These are phyloP conservation scores for Climacteris rufus DNA, from an alignment of 2,113 vertebrate genomes.

Conservation along the genomic window DNA sequence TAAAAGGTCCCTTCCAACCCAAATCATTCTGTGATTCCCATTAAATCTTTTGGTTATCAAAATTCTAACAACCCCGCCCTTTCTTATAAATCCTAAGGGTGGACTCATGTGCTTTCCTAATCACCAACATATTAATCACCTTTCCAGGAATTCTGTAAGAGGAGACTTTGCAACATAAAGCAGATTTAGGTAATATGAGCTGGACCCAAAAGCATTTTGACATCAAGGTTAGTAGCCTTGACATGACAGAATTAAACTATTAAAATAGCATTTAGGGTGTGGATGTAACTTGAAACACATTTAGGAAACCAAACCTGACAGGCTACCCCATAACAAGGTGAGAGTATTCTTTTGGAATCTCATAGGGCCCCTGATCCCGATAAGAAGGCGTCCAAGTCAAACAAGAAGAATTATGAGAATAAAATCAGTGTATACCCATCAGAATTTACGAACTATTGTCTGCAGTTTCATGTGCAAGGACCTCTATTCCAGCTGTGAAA, in stretches of 20 bases:
- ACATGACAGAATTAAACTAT: background rate
- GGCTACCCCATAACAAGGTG: background rate
- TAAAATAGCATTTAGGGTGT: slow-evolving; percentile 2
- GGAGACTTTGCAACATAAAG: background rate
- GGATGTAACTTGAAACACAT: background rate
- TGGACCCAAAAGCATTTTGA: background rate
- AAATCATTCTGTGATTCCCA: background rate
- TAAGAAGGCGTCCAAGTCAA: background rate
- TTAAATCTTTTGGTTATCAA: background rate
- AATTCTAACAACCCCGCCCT: background rate
- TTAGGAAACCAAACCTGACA: background rate
- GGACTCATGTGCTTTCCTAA: background rate
- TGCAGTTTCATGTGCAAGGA: background rate
- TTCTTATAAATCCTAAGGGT: background rate
- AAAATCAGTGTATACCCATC: background rate
- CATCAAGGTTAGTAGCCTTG: background rate
- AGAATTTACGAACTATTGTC: background rate
- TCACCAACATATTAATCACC: background rate
- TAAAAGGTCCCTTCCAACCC: background rate
- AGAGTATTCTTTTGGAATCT: background rate
- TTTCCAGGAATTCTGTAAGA: background rate
- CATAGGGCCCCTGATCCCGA: background rate
- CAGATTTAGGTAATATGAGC: background rate
- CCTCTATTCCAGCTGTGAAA: background rate
- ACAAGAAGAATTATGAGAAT: background rate